These are phyloP conservation scores for Euproctis similis DNA, from an alignment of 2,888 invertebrate species.

Conservation along the genomic window DNA sequence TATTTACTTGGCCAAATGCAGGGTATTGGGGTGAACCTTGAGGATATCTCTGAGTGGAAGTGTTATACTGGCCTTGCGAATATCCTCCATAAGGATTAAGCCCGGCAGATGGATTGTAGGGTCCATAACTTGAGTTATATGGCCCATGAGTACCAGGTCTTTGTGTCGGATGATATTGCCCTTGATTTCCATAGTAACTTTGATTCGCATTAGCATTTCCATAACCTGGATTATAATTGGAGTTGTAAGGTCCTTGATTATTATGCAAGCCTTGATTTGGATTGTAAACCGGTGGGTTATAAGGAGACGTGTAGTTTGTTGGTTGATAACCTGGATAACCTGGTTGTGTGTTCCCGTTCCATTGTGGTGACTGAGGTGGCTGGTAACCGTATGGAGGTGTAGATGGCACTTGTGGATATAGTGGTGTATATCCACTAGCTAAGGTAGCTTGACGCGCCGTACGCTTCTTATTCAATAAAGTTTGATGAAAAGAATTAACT, in stretches of 20 bases:
- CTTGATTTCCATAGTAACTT: slow-evolving; percentile 1
- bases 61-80: slow-evolving; percentile 7
- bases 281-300: slow-evolving; percentile 1
- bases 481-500: too few species aligned
- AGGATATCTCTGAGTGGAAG: slow-evolving; percentile 11
- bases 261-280: slow-evolving; percentile 7
- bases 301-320: not conserved
- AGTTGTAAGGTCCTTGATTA: not conserved
- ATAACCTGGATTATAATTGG: not conserved
- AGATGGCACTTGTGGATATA: slow-evolving; percentile 35
- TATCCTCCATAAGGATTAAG: slow-evolving; percentile 4
- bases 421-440: slow-evolving; percentile 18
- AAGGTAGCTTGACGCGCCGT: slow-evolving; percentile 26
- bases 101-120: slow-evolving; percentile 1
- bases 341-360: slow-evolving; percentile 4
- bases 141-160: not conserved
- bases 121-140: not conserved
- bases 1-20: not conserved
- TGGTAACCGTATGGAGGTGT: slow-evolving; percentile 23
- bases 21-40: slow-evolving; percentile 5
- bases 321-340: slow-evolving; percentile 6
- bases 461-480: slow-evolving; percentile 23
- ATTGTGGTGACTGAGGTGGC: slow-evolving; percentile 9
- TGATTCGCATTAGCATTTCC: not conserved
- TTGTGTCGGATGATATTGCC: not conserved